Base-by-base conservation (phyloP, 2,888 invertebrate genomes). In the Lamellibrachia satsuma region DNA sequence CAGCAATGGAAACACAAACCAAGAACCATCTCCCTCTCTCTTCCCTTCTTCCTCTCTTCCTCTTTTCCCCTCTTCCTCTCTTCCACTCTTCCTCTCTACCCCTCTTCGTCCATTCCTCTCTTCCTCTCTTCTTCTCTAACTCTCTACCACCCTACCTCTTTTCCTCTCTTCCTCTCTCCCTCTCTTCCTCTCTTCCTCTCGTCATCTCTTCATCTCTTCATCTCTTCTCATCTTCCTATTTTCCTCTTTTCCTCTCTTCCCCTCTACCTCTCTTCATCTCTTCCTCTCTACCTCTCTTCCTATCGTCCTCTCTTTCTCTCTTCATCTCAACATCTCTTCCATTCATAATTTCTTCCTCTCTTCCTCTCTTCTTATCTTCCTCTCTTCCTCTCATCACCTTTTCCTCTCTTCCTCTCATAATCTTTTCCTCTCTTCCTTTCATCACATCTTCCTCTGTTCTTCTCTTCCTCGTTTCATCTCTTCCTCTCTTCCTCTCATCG, bases 131-230 rank as follows among this genome's bases (percentile, higher is more conserved):
- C 90, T 90, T 90, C 22, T n/a, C n/a, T n/a, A n/a, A n/a, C n/a
- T n/a, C n/a, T n/a, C n/a, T n/a, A n/a, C n/a, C n/a, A n/a, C n/a
- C 90, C 90, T 90, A 90, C 90, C 90, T 90, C 22, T n/a, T 1
- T 90, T n/a, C 90, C 1, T 90, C 1, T n/a, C 90, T 90, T 90
- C 90, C 90, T 90, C n/a, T n/a, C 90, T 90, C n/a, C 90, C 90
- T 90, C n/a, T n/a, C 90, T 90, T 90, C 90, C 90, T 90, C n/a
- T n/a, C 90, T 90, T 90, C 90, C 90, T 90, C n/a, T n/a, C 90
- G 1, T 90, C 90, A 1, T 90, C n/a, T n/a, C 90, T 1, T 90
- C 90, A 15, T 90, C n/a, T 39, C 39, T 39, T 39, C 39, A 0
- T 39, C 39, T 39, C 39, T 39, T 39, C 39, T 39, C 39, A 39